Base-by-base conservation (phyloP, 2,797 vertebrate genomes). In the Saguinus oedipus region DNA sequence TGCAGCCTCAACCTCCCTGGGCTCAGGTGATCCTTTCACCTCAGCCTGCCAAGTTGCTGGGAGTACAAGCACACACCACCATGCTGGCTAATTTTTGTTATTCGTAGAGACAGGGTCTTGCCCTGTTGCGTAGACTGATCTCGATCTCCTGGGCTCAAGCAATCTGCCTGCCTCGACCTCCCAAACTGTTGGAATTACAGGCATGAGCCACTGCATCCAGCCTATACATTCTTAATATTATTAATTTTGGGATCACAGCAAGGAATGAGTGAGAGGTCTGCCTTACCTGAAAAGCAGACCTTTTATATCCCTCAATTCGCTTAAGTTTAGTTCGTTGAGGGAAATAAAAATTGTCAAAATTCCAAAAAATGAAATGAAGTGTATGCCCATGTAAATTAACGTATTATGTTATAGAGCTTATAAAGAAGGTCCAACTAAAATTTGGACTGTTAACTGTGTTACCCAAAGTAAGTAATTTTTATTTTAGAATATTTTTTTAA, bases 381-480 rank as follows among this genome's bases (percentile, higher is more conserved):
- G 2, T 88, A n/a, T 42, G 7, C 3, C 15, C 85, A 0, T 72
- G 17, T 95, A 86, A 95, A 50, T 88, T 90, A 93, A 53, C 5
- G 30, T 50, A 19, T 61, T 83, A 1, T 68, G 46, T 24, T n/a
- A 26, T n/a, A 1, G 42, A 72, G 12, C 68, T 94, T 75, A 48
- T 85, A 96, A 90, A 90, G 15, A 94, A 70, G 46, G 19, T 83
- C 39, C 70, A 84, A 1, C 84, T 97, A 86, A 90, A 79, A 93
- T 95, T 83, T 79, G n/a, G 44, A 59, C 36, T 68, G 61, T n/a
- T 64, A n/a, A 64, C 30, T 83, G 2, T 95, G 27, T 48, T 89
- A 93, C 88, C 39, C 59, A 85, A 84, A 80, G 72, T 9, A 89
- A 64, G 19, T 89, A 53, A 33, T 88, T 90, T 57, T 95, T 19